Evolutionary conservation across 2,797 vertebrate species (phyloP), one percentile per base, ranked within the genome.

Genomic region (Pseudochirops cupreus): DNA sequence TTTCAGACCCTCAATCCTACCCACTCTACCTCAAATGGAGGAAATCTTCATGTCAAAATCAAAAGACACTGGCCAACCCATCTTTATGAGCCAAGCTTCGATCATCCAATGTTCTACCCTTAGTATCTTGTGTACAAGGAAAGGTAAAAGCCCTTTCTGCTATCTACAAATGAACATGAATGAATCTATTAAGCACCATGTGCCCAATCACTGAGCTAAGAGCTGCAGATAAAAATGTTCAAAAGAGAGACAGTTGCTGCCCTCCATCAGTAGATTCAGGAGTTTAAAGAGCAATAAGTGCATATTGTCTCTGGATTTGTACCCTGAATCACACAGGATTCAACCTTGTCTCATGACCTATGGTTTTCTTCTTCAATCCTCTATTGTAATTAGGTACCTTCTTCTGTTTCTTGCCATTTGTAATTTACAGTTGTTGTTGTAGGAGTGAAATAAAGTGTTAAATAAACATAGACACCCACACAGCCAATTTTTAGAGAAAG

Each of bases 401-500:
- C 56, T 56, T 50, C 50, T 90, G 24, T n/a, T 74, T 96, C 95
- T 95, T 95, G 94, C 95, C 91, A 96, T 21, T 59, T 93, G 95
- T 82, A 94, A 67, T 53, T 58, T 54, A 62, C 26, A 94, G 93
- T 50, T 87, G 82, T 46, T 94, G 82, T 89, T 74, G 53, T 82
- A 87, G 96, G 67, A 33, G 31, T n/a, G 55, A 59, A 4, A 0
- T 10, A 29, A 0, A 56, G 33, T 1, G 6, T 93, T 55, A 94
- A 10, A 50, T 4, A 94, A 97, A 94, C 46, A 31, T 0, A 46
- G 91, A 56, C 11, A 92, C 93, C 95, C 56, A 96, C 2, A 2
- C 3, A 95, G 92, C 0, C 56, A 50, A 96, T 82, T 96, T 92
- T 92, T 1, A 94, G 93, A 97, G 96, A 95, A 94, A 94, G n/a